phyloP scores from a whole-genome alignment of 2,113 vertebrate species.

The Zingel zingel region DNA sequence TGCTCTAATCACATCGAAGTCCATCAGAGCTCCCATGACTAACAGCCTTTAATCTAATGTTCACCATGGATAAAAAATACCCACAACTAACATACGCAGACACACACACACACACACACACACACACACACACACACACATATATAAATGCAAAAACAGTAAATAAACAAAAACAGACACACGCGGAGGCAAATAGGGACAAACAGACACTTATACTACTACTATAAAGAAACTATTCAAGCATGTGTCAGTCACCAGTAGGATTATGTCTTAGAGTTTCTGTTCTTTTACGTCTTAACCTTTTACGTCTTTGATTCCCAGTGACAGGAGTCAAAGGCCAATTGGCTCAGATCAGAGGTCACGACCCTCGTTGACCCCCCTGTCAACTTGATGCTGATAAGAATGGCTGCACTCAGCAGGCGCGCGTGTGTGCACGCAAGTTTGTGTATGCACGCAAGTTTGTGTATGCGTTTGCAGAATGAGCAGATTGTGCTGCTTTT shows the following conservation, averaged over 20 bases:
- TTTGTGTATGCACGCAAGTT: constrained; percentile 10
- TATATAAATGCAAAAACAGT: neutral
- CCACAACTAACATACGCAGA: constrained; percentile 10
- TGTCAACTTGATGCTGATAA: constrained; percentile 73
- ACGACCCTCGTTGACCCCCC: constrained; percentile 67
- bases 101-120: constrained; percentile 21
- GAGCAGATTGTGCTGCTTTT: constrained; percentile 8
- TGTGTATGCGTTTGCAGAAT: constrained; percentile 19
- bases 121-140: neutral
- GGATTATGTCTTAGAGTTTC: constrained; percentile 68
- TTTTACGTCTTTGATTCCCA: constrained; percentile 69
- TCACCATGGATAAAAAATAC: constrained; percentile 70
- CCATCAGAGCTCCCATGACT: constrained; percentile 81
- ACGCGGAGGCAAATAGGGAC: neutral
- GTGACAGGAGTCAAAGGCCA: constrained; percentile 78
- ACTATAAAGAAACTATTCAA: constrained; percentile 59
- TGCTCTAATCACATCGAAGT: constrained; percentile 76
- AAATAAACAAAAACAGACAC: constrained; percentile 27
- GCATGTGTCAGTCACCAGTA: constrained; percentile 20
- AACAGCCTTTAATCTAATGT: constrained; percentile 80
- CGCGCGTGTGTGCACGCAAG: neutral
- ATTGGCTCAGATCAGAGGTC: constrained; percentile 74
- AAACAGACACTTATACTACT: constrained; percentile 28
- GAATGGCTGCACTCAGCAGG: constrained; percentile 53
- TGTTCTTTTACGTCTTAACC: constrained; percentile 64